Evolutionary conservation across 1,140 invertebrate genomes (phyloP), one percentile per base, ranked within the genome.

Genomic region (Belonocnema kinseyi): DNA sequence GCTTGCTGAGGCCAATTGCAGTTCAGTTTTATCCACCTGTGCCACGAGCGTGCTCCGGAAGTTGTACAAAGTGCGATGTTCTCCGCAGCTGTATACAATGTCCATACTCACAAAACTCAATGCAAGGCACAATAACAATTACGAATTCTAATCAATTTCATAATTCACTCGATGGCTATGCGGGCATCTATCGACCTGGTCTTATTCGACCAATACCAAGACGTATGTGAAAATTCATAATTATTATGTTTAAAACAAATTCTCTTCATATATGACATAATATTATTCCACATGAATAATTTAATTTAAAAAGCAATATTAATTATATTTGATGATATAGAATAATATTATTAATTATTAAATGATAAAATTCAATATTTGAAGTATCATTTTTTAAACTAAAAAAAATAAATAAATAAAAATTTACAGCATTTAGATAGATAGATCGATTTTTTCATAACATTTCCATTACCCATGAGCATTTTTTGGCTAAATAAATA

Each of bases 181-280:
- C 77, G 12, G 86, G 74, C 73, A 74, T 88, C n/a, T 86, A 87
- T 73, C 83, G 87, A 19, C 83, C 90, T 0, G 73, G 82, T 10
- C 86, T 88, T 1, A 52, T 91, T n/a, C 86, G 88, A 58, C 86
- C 88, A 8, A 54, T 87, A 2, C 79, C 85, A 14, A 83, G 85
- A 82, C 82, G 89, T 90, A 80, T 89, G 83, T 80, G 74, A 46
- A 66, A 80, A 66, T 51, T 72, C 54, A 21, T 70, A 11, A 61
- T n/a, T 56, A 17, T n/a, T 72, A 8, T 54, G 72, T 51, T 10
- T 40, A 52, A 14, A 40, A 50, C 6, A 46, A 46, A 10, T 11
- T 8, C 40, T 46, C 40, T 33, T 33, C 26, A 33, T 33, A 33
- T 33, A 33, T 33, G 26, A 5, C 26, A 10, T 46, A 46, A 10